Base-by-base conservation (phyloP, 2,797 vertebrate genomes). In the Diplodus sargus region DNA sequence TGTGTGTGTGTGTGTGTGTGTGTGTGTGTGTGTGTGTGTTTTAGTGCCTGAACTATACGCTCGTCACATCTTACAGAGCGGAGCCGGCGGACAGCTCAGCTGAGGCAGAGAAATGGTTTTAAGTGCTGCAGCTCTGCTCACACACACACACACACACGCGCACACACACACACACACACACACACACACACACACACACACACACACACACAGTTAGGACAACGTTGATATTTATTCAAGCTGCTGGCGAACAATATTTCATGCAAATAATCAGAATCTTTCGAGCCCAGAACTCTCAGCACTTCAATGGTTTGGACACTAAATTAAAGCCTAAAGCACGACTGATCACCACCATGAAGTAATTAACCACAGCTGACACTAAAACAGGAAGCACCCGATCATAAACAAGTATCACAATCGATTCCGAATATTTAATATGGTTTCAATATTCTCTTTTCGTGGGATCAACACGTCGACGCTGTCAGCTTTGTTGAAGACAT, bases 101-200 rank as follows among this genome's bases (percentile, higher is more conserved):
- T 70, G 75, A 78, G 64, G 78, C 71, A 75, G 81, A 83, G 74
- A 76, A 78, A 81, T 81, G 78, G 49, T 74, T 80, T 61, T 74
- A 83, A 86, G 77, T 78, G 77, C 65, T 67, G 63, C 28, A 3
- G 25, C 60, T 75, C 42, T 17, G 53, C 65, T 45, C 60, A 53
- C 52, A 6, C 25, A 58, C 67, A 58, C 59, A 59, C 17, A 75
- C 81, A 58, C 58, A 28, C 47, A 14, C 18, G 20, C 12, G 47
- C 43, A 18, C 54, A 48, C 52, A 6, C 53, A 61, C 42, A 61
- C 42, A 34, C 30, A 30, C 39, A 20, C 58, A 4, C 48, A 43
- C 0, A 45, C 9, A 49, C 3, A 28, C 28, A 4, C 28, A 4
- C 28, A 28, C 28, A 28, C 28, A 4, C 28, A 28, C 28, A 28